Conservation (phyloP, 2,888 invertebrate genomes). For the Hydraecia micacea region DNA sequence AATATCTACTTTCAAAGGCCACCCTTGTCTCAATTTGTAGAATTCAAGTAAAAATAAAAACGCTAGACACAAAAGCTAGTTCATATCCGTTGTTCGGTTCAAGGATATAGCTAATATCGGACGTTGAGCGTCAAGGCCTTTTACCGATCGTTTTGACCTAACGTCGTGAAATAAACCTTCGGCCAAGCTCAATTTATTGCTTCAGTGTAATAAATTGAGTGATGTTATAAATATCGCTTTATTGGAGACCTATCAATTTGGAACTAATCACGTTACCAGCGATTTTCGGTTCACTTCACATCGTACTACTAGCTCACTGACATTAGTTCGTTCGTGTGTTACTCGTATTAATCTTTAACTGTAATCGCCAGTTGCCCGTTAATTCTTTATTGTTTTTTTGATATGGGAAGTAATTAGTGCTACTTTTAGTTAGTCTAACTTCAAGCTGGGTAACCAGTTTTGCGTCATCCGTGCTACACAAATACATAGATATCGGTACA, state of each 20-base stretch:
- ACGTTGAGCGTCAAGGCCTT: slow-evolving; percentile 9
- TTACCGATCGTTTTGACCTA: slow-evolving; percentile 46
- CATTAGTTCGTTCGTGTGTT: background rate
- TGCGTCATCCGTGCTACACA: background rate
- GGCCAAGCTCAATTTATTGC: slow-evolving; percentile 48
- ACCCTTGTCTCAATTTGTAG: background rate
- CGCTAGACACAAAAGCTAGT: background rate
- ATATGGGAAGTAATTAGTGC: background rate
- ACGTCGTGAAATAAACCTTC: slow-evolving; percentile 51
- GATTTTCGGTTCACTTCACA: slow-evolving; percentile 35
- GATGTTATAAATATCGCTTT: slow-evolving; percentile 46
- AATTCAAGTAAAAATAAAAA: slow-evolving; percentile 15
- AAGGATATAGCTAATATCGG: slow-evolving; percentile 39
- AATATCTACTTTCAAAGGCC: background rate
- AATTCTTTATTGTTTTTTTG: background rate
- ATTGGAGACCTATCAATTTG: slow-evolving; percentile 44
- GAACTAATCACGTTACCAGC: slow-evolving; percentile 37
- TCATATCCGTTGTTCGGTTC: slow-evolving; percentile 17
- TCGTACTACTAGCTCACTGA: background rate
- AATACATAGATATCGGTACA: background rate
- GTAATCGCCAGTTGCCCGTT: background rate
- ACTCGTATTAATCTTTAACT: slow-evolving; percentile 11
- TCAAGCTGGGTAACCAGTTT: no score
- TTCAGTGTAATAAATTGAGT: slow-evolving; percentile 43
- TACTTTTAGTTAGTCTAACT: background rate